Base-by-base conservation (phyloP, 2,888 invertebrate genomes). In the Agrotis puta region DNA sequence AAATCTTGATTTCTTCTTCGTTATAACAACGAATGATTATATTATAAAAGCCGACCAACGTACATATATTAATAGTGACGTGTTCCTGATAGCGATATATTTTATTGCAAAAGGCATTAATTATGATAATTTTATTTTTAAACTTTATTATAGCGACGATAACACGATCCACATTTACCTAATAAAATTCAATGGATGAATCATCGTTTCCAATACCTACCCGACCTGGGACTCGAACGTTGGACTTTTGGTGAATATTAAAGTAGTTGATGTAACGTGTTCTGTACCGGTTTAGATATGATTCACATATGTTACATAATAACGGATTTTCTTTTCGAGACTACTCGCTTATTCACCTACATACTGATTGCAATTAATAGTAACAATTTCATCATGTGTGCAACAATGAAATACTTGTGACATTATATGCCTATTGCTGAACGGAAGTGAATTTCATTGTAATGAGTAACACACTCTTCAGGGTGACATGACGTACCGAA, bases 221-320 rank as follows among this genome's bases (percentile, higher is more conserved):
- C 47, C 22, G 63, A 57, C 27, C 54, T 56, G 54, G 70, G 68
- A 73, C 3, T 64, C 64, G 68, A 79, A 79, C 58, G 64, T 61
- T 64, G 54, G 68, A 74, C 59, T 59, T 64, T 61, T 43, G 14
- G 20, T 62, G 75, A 78, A 80, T 83, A 69, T 9, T 20, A 50
- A 50, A 33, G n/a, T 39, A 58, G 53, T 48, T 65, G 20, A 59
- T 56, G 48, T 64, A 62, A 64, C 62, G 39, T 59, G 64, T 67
- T 69, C 7, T 39, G n/a, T 45, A 58, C 63, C 47, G 53, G 67
- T 67, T 51, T 27, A 61, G 51, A 47, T 27, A 66, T 82, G 69
- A 79, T 22, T 83, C 74, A 84, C 20, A 6, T 24, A 3, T 16
- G 16, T 74, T 64, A 57, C 72, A 74, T 64, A 73, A 73, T 64